These are phyloP conservation scores for Tricholauxania praeusta DNA, from an alignment of 2,888 invertebrate genomes.

Conservation along the genomic window DNA sequence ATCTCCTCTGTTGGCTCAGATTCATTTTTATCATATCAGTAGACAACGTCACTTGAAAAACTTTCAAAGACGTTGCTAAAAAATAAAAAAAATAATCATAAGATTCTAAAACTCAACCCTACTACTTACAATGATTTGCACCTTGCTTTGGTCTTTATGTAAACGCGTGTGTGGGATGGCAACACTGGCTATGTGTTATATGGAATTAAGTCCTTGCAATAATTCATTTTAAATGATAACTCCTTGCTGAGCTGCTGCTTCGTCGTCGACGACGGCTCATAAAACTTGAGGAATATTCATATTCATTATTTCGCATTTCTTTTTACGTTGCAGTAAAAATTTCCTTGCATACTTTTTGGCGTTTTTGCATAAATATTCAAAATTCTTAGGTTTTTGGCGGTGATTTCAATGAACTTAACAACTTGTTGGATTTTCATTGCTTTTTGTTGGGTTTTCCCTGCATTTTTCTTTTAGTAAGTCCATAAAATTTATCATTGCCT, in stretches of 20 bases:
- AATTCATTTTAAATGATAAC: constrained; percentile 43
- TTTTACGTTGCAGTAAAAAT: constrained; percentile 25
- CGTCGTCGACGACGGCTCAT: neutral
- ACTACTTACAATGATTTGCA: neutral
- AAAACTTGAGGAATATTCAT: constrained; percentile 42
- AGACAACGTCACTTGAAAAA: constrained; percentile 34
- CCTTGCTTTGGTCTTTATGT: neutral
- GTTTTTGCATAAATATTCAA: constrained; percentile 16
- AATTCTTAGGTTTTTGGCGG: constrained; percentile 1
- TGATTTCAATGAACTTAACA: constrained; percentile 22
- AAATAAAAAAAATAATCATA: too few relatives aligned
- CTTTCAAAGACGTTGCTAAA: neutral
- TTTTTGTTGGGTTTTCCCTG: constrained; percentile 17
- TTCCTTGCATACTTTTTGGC: constrained; percentile 28
- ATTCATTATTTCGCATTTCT: constrained; percentile 47
- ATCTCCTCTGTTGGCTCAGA: constrained; percentile 47
- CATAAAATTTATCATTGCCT: constrained; percentile 40
- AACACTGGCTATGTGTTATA: constrained; percentile 1
- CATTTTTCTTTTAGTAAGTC: constrained; percentile 35
- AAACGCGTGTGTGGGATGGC: neutral
- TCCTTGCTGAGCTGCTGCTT: constrained; percentile 29
- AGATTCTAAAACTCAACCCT: too few relatives aligned
- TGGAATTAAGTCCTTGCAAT: constrained; percentile 38
- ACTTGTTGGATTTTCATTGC: constrained; percentile 51
- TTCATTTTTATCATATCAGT: constrained; percentile 26